These are phyloP conservation scores for Tinea trinotella DNA, from an alignment of 2,888 invertebrate genomes.

Conservation along the genomic window DNA sequence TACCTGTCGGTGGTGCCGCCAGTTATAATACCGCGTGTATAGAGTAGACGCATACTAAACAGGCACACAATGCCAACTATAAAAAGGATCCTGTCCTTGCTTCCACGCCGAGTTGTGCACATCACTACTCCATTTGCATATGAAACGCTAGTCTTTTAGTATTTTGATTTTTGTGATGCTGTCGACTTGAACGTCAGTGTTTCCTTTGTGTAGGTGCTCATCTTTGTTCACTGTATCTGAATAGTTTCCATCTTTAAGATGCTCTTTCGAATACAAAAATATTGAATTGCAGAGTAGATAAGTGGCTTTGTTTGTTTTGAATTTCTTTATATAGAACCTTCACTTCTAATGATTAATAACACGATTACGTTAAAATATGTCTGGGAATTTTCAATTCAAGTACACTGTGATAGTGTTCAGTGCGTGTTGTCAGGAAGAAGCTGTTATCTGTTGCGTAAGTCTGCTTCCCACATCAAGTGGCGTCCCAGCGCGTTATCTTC, in stretches of 20 bases:
- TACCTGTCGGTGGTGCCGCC: conserved; percentile 30
- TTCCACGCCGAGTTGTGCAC: conserved; percentile 29
- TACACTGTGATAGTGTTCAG: neutral
- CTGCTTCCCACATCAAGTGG: conserved; percentile 49
- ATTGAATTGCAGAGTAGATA: neutral
- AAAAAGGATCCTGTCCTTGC: conserved; percentile 38
- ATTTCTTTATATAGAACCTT: neutral
- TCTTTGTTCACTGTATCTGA: conserved; percentile 23
- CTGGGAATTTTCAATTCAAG: conserved; percentile 5
- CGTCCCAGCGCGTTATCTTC: conserved; percentile 51
- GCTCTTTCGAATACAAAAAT: neutral
- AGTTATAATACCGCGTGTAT: conserved; percentile 28
- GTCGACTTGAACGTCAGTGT: conserved; percentile 32
- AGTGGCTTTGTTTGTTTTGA: neutral
- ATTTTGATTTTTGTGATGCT: conserved; percentile 51
- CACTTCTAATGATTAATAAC: neutral
- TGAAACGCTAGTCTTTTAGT: conserved; percentile 51
- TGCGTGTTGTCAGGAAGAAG: conserved; percentile 13
- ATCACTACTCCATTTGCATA: conserved; percentile 50
- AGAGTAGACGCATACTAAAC: conserved; percentile 47
- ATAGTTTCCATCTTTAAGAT: conserved; percentile 1
- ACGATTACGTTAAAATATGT: neutral
- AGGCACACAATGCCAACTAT: conserved; percentile 42
- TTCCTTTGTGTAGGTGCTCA: conserved; percentile 36
- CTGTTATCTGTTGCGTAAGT: conserved; percentile 16